These are phyloP conservation scores for Lamellibrachia luymesi DNA, from an alignment of 1,140 invertebrate species.

Conservation along the genomic window DNA sequence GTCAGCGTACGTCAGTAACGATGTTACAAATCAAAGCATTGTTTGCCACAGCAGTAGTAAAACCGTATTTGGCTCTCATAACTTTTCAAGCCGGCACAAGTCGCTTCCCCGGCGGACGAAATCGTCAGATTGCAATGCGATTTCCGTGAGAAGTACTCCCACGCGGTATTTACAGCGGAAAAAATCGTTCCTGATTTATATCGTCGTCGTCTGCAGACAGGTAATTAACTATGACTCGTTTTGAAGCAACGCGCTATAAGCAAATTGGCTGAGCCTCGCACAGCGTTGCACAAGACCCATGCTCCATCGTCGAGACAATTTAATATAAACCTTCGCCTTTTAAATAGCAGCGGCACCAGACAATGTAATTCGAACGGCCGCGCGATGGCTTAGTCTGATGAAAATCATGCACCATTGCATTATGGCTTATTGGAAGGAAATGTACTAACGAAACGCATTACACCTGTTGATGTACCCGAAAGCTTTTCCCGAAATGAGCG, in stretches of 20 bases:
- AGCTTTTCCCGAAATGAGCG: neutral
- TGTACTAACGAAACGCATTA: neutral
- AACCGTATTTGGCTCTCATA: too few species aligned
- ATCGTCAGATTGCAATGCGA: neutral
- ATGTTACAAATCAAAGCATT: too few species aligned
- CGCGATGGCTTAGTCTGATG: neutral
- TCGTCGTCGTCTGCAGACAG: neutral
- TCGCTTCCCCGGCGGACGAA: neutral
- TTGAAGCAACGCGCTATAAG: neutral
- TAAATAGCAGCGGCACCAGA: neutral
- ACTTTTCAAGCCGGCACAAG: too few species aligned
- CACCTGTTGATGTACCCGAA: neutral
- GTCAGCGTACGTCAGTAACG: too few species aligned
- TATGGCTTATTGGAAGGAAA: neutral
- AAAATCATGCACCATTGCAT: neutral
- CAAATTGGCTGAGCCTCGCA: neutral
- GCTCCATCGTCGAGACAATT: neutral
- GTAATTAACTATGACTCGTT: neutral
- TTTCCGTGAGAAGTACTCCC: neutral
- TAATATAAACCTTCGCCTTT: neutral
- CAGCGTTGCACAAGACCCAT: neutral
- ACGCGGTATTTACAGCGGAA: neutral
- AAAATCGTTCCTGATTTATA: neutral
- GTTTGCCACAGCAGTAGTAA: too few species aligned
- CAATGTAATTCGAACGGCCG: neutral